Evolutionary conservation across 1,140 invertebrate genomes (phyloP).

Genomic region (Sycophila sp.): DNA sequence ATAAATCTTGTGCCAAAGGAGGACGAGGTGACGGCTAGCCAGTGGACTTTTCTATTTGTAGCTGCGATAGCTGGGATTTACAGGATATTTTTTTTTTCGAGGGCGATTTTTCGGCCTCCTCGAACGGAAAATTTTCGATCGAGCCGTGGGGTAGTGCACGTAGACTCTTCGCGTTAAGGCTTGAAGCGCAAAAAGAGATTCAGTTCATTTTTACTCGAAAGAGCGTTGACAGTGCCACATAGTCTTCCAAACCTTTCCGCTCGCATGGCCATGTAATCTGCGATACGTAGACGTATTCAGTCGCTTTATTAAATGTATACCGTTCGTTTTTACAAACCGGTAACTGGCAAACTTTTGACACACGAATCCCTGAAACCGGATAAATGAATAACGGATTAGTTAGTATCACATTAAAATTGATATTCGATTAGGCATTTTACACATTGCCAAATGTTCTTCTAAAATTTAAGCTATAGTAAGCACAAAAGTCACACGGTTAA

Average conservation of each 20-base stretch:
- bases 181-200: not conserved
- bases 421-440: too few species aligned
- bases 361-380: not conserved
- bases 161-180: too few species aligned
- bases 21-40: not conserved
- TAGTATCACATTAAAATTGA: too few species aligned
- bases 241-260: constrained; percentile 26
- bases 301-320: not conserved
- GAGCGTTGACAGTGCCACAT: constrained; percentile 3
- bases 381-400: not conserved
- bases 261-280: not conserved
- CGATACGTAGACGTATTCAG: not conserved
- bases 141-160: too few species aligned
- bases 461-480: too few species aligned
- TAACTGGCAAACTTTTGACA: not conserved
- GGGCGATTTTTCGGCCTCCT: not conserved
- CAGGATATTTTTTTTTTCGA: constrained; percentile 20
- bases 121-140: not conserved
- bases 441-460: too few species aligned
- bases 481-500: too few species aligned
- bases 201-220: not conserved
- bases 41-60: constrained; percentile 12
- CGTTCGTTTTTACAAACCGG: not conserved
- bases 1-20: constrained; percentile 35
- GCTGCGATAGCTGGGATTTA: not conserved